These are phyloP conservation scores for Cottus gobio DNA, from an alignment of 2,113 vertebrate species.

Conservation along the genomic window DNA sequence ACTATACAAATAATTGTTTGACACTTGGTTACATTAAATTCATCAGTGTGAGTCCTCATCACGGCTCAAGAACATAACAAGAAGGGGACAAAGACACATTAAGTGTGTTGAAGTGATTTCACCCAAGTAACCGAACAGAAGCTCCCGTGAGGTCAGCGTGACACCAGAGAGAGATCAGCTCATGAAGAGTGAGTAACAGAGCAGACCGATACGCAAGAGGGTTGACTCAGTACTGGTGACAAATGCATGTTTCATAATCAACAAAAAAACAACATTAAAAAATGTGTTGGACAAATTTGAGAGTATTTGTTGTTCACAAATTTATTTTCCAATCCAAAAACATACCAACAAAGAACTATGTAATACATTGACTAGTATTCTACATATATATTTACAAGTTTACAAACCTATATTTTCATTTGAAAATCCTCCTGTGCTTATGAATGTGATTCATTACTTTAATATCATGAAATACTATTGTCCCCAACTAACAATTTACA, in stretches of 20 bases:
- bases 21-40: conserved; percentile 45
- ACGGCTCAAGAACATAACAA: background rate
- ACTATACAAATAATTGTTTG: conserved; percentile 27
- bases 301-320: background rate
- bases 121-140: background rate
- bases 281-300: background rate
- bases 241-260: background rate
- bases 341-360: background rate
- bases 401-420: background rate
- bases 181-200: background rate
- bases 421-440: background rate
- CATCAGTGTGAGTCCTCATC: conserved; percentile 9
- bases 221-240: background rate
- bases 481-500: background rate
- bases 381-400: background rate
- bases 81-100: background rate
- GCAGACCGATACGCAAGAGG: background rate
- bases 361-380: background rate
- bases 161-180: background rate
- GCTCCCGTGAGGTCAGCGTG: conserved; percentile 7
- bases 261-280: background rate
- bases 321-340: background rate
- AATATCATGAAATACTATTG: background rate
- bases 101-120: background rate
- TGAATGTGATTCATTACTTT: background rate